phyloP scores from a whole-genome alignment of 1,140 invertebrate species.

The Riptortus pedestris region DNA sequence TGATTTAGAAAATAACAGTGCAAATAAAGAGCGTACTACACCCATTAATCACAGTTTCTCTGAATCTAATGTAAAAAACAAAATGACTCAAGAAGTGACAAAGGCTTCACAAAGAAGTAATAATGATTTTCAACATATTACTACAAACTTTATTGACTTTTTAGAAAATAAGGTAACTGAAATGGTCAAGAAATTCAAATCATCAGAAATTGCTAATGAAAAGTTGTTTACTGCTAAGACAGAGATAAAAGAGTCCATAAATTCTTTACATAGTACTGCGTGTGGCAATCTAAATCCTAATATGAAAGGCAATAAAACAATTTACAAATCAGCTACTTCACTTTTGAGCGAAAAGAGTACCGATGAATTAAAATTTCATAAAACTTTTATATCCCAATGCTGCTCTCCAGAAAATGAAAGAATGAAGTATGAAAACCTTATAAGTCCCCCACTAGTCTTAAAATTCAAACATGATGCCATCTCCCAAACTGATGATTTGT shows the following conservation, averaged over 20 bases:
- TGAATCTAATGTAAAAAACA: background rate
- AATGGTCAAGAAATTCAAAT: conserved; percentile 17
- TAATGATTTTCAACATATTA: conserved; percentile 10
- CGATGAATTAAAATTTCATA: background rate
- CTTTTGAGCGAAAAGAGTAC: background rate
- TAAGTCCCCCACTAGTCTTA: background rate
- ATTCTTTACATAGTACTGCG: background rate
- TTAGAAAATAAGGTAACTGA: conserved; percentile 19
- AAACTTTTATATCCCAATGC: background rate
- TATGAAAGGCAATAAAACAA: background rate
- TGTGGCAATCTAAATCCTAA: background rate
- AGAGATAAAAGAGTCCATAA: background rate
- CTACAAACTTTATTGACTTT: background rate
- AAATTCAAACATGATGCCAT: background rate
- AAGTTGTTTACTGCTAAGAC: background rate
- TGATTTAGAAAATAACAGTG: too few species aligned
- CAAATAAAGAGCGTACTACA: too few species aligned
- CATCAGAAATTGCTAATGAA: background rate
- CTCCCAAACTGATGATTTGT: background rate
- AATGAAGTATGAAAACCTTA: background rate
- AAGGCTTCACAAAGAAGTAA: background rate
- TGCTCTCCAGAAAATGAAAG: background rate
- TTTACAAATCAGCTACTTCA: conserved; percentile 5
- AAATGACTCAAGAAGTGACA: background rate
- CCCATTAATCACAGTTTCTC: too few species aligned